Base-by-base conservation (phyloP, 2,797 vertebrate species). In the Melanotaenia pygmaea region DNA sequence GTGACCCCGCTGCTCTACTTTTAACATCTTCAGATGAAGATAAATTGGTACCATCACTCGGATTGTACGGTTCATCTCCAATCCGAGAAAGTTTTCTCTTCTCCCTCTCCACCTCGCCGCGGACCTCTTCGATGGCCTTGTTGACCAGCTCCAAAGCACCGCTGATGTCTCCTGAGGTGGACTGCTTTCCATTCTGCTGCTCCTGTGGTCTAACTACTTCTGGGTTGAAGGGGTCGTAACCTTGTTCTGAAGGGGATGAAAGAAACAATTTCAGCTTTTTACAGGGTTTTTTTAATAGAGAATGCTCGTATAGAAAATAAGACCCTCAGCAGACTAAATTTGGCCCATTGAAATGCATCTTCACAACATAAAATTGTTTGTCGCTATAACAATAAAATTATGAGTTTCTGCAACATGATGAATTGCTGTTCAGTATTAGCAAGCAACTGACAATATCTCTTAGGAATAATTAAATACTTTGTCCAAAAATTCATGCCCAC, bases 221-320 rank as follows among this genome's bases (percentile, higher is more conserved):
- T 0, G 98, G 97, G 64, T 96, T 98, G 88, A 96, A 98, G 0
- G 97, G 97, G 81, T 99, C 97, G 75, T 98, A 99, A 26, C 95
- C 95, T 64, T 96, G 94, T 10, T 97, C 98, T 99, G 90, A 0
- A 67, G 67, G 53, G 53, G 37, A 79, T 43, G 4, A 47, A 60
- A 26, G 28, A 26, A 69, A 59, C 30, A 53, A 0, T 28, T 43
- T 38, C 38, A 43, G 22, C 4, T 38, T 54, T 45, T 37, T 32
- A 3, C 28, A 37, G 26, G 28, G 26, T 11, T 32, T 56, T 56
- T 57, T 71, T 12, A 45, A 26, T 26, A 64, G 22, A 51, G 8
- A 16, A 20, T 13, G 14, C 50, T 9, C 20, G 4, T 5, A 28
- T 28, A 13, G 0, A 12, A 12, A 18, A 59, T 59, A 13, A 32